Evolutionary conservation across 2,888 invertebrate genomes (phyloP), one percentile per base, ranked within the genome.

Genomic region (Teinopalpus imperialis): DNA sequence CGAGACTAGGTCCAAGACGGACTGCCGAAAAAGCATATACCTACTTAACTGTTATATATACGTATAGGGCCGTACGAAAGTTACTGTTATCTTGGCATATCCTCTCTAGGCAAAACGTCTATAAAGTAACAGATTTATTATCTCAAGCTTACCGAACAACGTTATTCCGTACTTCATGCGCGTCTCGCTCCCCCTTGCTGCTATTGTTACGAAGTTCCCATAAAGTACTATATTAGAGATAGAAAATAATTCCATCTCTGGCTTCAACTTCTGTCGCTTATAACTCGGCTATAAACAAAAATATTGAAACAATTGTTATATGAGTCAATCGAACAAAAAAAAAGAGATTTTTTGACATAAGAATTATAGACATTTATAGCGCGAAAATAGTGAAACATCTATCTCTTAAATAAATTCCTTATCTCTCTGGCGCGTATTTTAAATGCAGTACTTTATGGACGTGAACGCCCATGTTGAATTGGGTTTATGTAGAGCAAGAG

Each of bases 41-140:
- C 27, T 63, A 62, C 56, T 56, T 52, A 63, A 65, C 61, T 55
- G 66, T 77, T 72, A 81, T 73, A 67, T 74, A 75, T 72, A 77
- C 49, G 46, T 65, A 63, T 56, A 79, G 81, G 77, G 77, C 73
- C 74, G 81, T 82, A 87, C 86, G 82, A 88, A 89, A 89, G 87
- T 89, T 89, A 89, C 89, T 89, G 89, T 89, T 89, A 89, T 89
- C 89, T 89, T 86, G 87, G 86, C 87, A 89, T 89, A 89, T 89
- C 89, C 89, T 89, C 88, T 86, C 86, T 86, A 87, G 88, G 85
- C 85, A 75, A 78, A 72, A 74, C 79, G 81, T 65, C 74, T 70
- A 87, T 83, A 87, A 85, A 83, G 82, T 75, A 75, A 57, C 53
- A 57, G 55, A 63, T 76, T 80, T 81, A 80, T 81, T 81, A 80